Conservation (phyloP, 2,797 vertebrate species). For the Neosilurus hyrtlii region DNA sequence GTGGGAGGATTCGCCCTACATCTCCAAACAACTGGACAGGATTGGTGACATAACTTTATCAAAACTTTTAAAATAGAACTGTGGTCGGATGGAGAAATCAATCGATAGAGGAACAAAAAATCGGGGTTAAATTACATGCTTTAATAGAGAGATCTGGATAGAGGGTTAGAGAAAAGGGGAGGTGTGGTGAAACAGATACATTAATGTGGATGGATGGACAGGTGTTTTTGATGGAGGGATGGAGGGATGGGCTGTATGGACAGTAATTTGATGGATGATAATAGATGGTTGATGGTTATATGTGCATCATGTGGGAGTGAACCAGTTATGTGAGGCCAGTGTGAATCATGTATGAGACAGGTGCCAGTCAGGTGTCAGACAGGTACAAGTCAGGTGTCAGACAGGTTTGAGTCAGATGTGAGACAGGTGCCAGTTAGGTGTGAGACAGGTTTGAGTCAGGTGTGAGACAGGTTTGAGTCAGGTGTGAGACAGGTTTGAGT, state of each 20-base stretch:
- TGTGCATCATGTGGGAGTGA: background rate
- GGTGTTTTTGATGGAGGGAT: background rate
- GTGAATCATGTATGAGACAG: background rate
- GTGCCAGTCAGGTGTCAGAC: no score
- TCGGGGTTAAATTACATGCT: no score
- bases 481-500: no score
- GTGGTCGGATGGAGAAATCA: background rate
- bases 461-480: background rate
- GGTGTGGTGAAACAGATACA: background rate
- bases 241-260: background rate
- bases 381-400: no score
- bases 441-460: no score
- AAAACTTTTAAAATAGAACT: background rate
- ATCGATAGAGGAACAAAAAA: background rate
- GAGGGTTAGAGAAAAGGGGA: background rate
- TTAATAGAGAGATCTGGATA: background rate
- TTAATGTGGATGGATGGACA: background rate
- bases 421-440: no score
- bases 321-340: background rate
- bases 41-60: conserved; percentile 75
- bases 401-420: no score
- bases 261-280: background rate
- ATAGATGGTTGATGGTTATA: background rate
- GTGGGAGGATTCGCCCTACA: conserved; percentile 91
- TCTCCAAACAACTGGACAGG: conserved; percentile 96